Percentiles rank a stretch among this genome's conserved stretches.
phyloP scores from a whole-genome alignment of 1,140 invertebrate species.

The Cyclina sinensis region DNA sequence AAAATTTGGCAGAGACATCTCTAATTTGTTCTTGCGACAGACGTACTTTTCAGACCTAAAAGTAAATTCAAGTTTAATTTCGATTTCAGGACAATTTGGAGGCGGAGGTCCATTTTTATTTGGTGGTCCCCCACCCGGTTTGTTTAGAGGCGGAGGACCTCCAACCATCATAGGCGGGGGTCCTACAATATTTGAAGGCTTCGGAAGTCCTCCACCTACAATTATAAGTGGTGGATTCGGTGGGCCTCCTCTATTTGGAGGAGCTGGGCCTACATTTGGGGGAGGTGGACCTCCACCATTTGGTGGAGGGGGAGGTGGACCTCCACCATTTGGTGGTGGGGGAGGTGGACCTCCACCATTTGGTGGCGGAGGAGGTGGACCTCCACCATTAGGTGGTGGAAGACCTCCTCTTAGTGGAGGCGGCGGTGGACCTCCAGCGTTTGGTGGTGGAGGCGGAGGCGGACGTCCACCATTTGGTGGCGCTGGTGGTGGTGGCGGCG shows the following conservation, averaged over 20 bases:
- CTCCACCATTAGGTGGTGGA: background rate
- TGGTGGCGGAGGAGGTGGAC: background rate
- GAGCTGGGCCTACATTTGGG: background rate
- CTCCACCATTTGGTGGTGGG: background rate
- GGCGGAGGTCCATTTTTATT: background rate
- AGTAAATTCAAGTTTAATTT: no score
- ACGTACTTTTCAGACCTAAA: no score
- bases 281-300: background rate
- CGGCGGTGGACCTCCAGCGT: background rate
- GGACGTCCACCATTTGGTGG: background rate
- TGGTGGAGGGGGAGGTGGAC: background rate
- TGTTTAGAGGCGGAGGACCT: constrained; percentile 1
- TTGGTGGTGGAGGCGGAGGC: background rate
- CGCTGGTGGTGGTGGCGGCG: background rate
- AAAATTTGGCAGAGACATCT: no score
- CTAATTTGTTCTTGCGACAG: no score
- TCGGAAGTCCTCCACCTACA: background rate
- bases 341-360: background rate
- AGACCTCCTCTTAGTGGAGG: background rate
- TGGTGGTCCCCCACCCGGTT: background rate
- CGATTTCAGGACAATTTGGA: background rate
- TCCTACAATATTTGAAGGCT: background rate
- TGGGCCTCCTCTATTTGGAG: background rate
- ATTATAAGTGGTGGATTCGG: background rate
- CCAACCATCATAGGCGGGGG: background rate